Conservation (phyloP, 2,113 vertebrate species). For the Notechis scutatus region DNA sequence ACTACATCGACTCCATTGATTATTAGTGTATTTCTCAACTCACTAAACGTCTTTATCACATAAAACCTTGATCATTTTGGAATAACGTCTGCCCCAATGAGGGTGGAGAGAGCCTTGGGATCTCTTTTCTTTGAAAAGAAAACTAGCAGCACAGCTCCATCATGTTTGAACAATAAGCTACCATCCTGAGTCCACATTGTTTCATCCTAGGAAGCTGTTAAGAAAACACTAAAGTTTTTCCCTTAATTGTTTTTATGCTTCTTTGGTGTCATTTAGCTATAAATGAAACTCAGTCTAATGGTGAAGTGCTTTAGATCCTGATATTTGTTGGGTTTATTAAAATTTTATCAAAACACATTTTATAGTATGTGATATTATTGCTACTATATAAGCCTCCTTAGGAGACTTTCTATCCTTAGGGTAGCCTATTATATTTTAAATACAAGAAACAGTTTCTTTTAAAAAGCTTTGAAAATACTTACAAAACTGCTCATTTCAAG, state of each 20-base stretch:
- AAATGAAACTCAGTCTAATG: neutral
- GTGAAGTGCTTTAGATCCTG: neutral
- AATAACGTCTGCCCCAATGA: neutral
- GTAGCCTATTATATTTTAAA: neutral
- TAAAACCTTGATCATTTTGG: neutral
- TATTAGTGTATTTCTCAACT: neutral
- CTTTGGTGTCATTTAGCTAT: neutral
- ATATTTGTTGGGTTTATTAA: neutral
- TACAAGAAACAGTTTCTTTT: neutral
- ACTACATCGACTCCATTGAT: neutral
- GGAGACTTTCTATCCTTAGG: neutral
- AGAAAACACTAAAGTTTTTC: neutral
- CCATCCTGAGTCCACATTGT: neutral
- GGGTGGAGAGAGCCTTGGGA: neutral
- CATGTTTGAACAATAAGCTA: neutral
- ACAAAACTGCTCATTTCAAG: neutral
- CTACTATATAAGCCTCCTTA: neutral
- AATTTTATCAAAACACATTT: neutral
- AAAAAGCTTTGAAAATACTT: neutral
- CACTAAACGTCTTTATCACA: neutral
- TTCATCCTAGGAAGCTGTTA: neutral
- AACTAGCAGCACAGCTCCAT: neutral
- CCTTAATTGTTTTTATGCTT: neutral
- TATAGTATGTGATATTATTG: neutral
- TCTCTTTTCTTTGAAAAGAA: neutral